Evolutionary conservation across 2,888 invertebrate genomes (phyloP), one percentile per base, ranked within the genome.

Genomic region (Acronicta aceris): DNA sequence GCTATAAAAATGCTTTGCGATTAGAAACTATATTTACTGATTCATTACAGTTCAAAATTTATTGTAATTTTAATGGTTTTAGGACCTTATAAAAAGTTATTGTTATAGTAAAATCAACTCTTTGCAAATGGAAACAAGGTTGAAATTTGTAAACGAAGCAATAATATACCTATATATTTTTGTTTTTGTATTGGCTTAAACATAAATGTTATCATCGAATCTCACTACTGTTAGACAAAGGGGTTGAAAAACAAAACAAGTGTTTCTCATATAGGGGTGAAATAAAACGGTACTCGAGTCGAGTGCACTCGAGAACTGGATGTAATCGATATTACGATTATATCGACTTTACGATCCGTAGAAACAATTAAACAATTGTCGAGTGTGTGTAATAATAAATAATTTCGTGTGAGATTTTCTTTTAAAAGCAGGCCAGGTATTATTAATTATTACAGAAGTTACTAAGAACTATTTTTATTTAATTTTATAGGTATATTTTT

Each of bases 321-420:
- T 86, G 91, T 86, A 91, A 91, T 90, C 86, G 91, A 91, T 91
- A 91, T 87, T 84, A 85, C 82, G 85, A 81, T 81, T 84, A 68
- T 60, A 71, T 69, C 77, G 66, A 69, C 51, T 64, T 48, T 51
- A 25, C 45, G 49, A 62, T 54, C 17, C 45, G 43, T 36, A 57
- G 63, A 74, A 63, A 71, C 68, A 68, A 76, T 58, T 52, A 55
- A 57, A 66, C 59, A 72, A 69, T 53, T 45, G 59, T 48, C 43
- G 52, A 48, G 27, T 43, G 33, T 56, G 61, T 42, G 40, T 61
- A 60, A 66, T 71, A 71, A 65, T 55, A n/a, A n/a, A 53, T 65
- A 62, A 57, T 38, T 60, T 33, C 65, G 64, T 76, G 65, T 76
- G 68, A 65, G 59, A 62, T 69, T 62, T 65, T 70, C 42, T 27